Conservation (phyloP, 2,797 vertebrate genomes). For the Macropodus opercularis region DNA sequence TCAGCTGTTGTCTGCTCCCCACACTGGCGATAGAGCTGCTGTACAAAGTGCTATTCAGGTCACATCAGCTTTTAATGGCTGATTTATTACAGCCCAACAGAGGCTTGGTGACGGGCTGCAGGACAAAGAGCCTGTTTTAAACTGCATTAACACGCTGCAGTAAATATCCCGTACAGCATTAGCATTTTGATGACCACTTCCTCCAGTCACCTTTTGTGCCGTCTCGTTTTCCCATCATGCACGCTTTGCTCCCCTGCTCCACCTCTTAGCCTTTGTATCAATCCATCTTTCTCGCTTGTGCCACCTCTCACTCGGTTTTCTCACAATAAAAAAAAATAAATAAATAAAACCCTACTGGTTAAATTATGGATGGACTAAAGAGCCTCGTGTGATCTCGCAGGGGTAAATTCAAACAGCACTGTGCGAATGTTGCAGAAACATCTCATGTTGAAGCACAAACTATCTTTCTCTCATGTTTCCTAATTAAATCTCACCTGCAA, state of each 20-base stretch:
- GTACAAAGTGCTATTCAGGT: constrained; percentile 78
- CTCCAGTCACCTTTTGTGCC: constrained; percentile 56
- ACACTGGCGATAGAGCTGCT: constrained; percentile 48
- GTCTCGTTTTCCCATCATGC: constrained; percentile 25
- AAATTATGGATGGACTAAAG: constrained; percentile 73
- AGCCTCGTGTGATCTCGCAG: constrained; percentile 36
- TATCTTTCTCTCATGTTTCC: constrained; percentile 37
- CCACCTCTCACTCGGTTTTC: constrained; percentile 9
- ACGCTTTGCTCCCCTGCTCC: constrained; percentile 33
- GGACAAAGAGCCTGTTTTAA: constrained; percentile 82
- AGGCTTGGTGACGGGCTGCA: constrained; percentile 69
- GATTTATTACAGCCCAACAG: constrained; percentile 78
- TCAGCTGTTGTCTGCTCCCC: constrained; percentile 69
- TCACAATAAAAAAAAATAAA: too few species aligned
- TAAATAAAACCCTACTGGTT: constrained; percentile 34
- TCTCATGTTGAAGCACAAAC: constrained; percentile 51
- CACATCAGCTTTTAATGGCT: constrained; percentile 82
- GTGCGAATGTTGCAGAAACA: constrained; percentile 24
- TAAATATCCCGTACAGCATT: constrained; percentile 80
- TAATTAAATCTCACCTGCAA: constrained; percentile 59
- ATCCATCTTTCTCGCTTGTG: constrained; percentile 41
- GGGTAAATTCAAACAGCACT: constrained; percentile 24
- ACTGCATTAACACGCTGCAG: constrained; percentile 79
- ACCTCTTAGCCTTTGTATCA: constrained; percentile 37
- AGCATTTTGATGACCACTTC: constrained; percentile 80